phyloP scores from a whole-genome alignment of 2,797 vertebrate genomes.

The Trachops cirrhosus region DNA sequence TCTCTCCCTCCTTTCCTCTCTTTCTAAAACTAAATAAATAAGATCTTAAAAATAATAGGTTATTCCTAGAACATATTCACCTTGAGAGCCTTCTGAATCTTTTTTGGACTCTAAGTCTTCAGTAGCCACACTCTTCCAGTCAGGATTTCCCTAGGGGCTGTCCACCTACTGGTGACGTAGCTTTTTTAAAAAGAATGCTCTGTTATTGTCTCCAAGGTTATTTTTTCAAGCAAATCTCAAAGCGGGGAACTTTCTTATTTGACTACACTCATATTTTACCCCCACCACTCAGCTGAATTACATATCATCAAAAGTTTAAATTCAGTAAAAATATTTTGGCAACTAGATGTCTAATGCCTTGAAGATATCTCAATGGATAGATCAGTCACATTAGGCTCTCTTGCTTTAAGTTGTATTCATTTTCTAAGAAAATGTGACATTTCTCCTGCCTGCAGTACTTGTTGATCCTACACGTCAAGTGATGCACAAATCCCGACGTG shows the following conservation, averaged over 20 bases:
- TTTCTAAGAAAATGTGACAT: not conserved
- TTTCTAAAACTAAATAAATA: no score
- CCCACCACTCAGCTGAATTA: not conserved
- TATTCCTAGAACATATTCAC: not conserved
- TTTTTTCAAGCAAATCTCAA: not conserved
- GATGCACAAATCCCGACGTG: rapidly evolving
- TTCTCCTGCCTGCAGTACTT: not conserved
- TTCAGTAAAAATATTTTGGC: not conserved
- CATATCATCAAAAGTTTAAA: not conserved
- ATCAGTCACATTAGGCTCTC: not conserved
- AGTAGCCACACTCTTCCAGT: not conserved
- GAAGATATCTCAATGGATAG: not conserved
- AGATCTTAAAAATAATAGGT: not conserved
- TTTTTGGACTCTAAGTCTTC: not conserved
- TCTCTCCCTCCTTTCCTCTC: no score
- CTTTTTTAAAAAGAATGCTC: not conserved
- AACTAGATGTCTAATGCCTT: not conserved
- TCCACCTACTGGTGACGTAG: not conserved
- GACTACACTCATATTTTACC: not conserved
- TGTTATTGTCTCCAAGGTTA: not conserved
- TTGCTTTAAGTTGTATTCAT: not conserved
- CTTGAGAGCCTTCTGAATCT: not conserved
- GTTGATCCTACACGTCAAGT: not conserved
- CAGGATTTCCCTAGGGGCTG: not conserved
- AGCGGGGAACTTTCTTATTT: not conserved